Evolutionary conservation across 2,797 vertebrate genomes (phyloP).

Genomic region (Dromococcyx pavoninus): DNA sequence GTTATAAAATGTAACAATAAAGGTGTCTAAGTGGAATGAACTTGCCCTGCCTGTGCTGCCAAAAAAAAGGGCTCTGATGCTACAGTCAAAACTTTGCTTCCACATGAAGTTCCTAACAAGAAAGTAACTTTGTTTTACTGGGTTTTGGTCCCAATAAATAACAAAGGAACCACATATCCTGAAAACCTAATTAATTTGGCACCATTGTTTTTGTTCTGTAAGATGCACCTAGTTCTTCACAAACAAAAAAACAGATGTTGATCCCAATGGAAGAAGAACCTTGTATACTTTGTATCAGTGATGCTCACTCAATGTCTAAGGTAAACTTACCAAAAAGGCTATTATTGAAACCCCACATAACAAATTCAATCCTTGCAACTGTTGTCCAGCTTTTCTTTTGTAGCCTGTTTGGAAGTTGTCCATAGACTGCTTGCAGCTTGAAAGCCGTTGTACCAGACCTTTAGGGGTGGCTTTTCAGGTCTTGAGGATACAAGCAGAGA

Average conservation of each 20-base stretch:
- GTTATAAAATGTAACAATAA: neutral
- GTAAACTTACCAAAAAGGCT: neutral
- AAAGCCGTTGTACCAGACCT: neutral
- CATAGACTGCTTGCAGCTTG: neutral
- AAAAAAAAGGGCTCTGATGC: neutral
- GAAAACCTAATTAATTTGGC: neutral
- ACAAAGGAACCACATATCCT: neutral
- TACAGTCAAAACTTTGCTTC: neutral
- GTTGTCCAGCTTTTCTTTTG: neutral
- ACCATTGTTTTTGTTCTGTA: neutral
- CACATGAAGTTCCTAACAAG: neutral
- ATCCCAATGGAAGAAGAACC: neutral
- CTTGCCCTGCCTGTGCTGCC: neutral
- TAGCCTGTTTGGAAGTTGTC: neutral
- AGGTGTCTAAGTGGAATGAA: neutral
- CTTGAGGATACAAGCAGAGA: neutral
- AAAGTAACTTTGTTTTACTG: neutral
- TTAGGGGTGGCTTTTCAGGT: neutral
- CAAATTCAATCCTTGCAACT: neutral
- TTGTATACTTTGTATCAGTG: neutral
- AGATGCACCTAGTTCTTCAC: neutral
- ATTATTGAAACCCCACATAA: neutral
- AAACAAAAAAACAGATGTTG: rapidly evolving
- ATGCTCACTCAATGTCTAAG: neutral
- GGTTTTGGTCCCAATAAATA: neutral